These are phyloP conservation scores for Lasioglossum lativentre DNA, from an alignment of 2,888 invertebrate genomes.

Conservation along the genomic window DNA sequence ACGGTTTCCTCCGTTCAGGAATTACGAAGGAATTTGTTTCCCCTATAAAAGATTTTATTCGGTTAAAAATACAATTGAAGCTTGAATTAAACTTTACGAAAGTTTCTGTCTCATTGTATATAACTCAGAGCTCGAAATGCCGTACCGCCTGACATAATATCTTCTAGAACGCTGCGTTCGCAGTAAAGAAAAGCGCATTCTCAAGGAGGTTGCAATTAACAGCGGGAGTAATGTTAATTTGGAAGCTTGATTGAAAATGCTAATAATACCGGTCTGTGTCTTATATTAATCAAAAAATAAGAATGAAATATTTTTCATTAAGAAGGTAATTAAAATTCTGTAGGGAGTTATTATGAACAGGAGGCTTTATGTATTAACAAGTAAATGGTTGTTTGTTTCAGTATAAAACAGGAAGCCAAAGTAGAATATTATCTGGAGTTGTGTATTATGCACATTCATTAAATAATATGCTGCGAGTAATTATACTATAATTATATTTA, in stretches of 20 bases:
- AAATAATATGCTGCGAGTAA: too few species aligned
- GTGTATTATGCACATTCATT: too few species aligned
- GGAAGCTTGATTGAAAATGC: background rate
- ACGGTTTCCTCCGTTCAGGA: background rate
- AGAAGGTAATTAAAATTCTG: background rate
- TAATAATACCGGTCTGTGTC: background rate
- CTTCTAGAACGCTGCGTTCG: background rate
- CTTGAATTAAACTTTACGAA: background rate
- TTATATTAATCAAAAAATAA: background rate
- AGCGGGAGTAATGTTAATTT: background rate
- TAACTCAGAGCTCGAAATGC: background rate
- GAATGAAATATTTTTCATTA: background rate
- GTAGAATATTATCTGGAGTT: too few species aligned
- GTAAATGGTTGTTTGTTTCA: too few species aligned
- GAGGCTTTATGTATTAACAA: too few species aligned
- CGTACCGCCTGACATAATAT: background rate
- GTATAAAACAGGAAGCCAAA: too few species aligned
- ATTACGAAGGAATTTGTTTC: conserved; percentile 2
- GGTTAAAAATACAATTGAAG: background rate
- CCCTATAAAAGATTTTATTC: background rate
- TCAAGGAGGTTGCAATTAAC: background rate
- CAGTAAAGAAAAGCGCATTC: background rate
- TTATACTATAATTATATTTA: background rate
- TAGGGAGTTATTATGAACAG: background rate
- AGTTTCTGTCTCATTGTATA: background rate